Base-by-base conservation (phyloP, 2,888 invertebrate genomes). In the Congeria kusceri region DNA sequence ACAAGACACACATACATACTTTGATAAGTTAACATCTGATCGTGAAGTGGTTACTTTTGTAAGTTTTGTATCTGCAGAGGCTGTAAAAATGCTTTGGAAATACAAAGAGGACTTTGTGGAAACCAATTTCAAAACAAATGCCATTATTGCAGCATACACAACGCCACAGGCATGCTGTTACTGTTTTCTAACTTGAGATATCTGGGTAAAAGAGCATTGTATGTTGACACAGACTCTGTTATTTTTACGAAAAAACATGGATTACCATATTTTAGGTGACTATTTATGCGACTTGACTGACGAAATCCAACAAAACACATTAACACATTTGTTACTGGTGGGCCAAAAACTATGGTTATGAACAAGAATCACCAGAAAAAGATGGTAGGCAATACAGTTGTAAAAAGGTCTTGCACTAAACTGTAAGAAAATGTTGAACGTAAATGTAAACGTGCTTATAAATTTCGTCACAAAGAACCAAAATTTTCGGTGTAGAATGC, bases 211-310 rank as follows among this genome's bases (percentile, higher is more conserved):
- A 66, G 73, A 20, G 64, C 61, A 20, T 44, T 63, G 47, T 63
- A 63, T 63, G 63, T 23, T 11, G 63, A 63, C 25, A 63, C 63
- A 46, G 63, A 63, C 46, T 63, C 63, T n/a, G 46, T 63, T 5
- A 46, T 76, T 23, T 76, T 57, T 29, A n/a, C 53, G n/a, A 29
- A 20, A 23, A 46, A 62, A 15, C 68, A 70, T 3, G 75, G 68
- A 23, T 27, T 23, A 66, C 15, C 87, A 88, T n/a, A 80, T 86
- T 15, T 74, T 84, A 0, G 92, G 91, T 28, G 84, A 86, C 66
- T 89, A 78, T 69, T 62, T 92, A 20, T 90, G 91, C 0, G 91
- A 93, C 47, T 75, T 93, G 80, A 92, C 90, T 0, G 87, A 93
- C 77, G 93, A 93, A 72, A 46, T 0, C 39, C 27, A 87, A 91